Evolutionary conservation across 2,113 vertebrate species (phyloP).

Genomic region (Osmerus mordax): DNA sequence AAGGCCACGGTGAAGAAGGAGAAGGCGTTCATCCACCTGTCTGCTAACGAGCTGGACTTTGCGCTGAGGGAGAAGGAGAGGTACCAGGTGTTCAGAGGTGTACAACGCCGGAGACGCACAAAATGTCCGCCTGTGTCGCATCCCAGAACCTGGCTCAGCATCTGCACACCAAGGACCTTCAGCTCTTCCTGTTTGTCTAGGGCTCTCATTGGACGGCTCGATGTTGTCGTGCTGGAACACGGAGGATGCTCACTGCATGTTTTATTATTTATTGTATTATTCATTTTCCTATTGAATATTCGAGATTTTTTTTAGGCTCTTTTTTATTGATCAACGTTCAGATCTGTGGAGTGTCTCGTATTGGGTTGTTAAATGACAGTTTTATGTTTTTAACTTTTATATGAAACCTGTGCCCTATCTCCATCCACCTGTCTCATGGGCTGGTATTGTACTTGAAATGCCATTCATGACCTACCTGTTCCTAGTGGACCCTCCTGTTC

Average conservation of each 20-base stretch:
- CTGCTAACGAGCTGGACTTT: constrained; percentile 74
- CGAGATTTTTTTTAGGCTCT: not conserved
- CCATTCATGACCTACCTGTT: no score
- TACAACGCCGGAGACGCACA: constrained; percentile 68
- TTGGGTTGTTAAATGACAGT: not conserved
- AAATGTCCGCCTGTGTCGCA: constrained; percentile 68
- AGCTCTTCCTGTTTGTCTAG: constrained; percentile 71
- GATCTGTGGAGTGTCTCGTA: not conserved
- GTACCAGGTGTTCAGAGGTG: constrained; percentile 72
- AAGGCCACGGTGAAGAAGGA: constrained; percentile 72
- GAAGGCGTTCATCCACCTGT: constrained; percentile 68
- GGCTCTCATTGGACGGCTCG: no score
- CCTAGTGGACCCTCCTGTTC: no score
- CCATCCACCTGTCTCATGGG: no score
- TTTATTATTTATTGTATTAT: no score
- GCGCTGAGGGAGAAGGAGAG: constrained; percentile 68
- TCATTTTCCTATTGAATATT: no score
- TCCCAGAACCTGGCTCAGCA: constrained; percentile 74
- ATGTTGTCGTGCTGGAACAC: no score
- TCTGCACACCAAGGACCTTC: constrained; percentile 71
- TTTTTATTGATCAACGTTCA: not conserved
- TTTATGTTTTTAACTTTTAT: not conserved
- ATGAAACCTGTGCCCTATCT: not conserved
- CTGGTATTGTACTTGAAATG: no score
- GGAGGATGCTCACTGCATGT: no score